Base-by-base conservation (phyloP, 2,888 invertebrate species). In the Cheilosia vernalis region DNA sequence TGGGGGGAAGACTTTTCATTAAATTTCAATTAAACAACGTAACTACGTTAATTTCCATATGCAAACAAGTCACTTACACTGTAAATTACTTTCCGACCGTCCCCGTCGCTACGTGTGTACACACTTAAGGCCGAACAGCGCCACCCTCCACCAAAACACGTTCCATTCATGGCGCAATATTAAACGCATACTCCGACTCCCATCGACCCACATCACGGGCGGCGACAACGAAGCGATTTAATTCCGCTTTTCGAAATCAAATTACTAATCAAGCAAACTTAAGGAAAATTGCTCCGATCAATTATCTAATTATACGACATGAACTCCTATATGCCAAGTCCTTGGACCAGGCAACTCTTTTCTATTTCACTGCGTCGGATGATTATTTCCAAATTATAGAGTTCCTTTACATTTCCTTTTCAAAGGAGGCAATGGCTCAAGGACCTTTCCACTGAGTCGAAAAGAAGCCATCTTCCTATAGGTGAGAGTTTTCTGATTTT, bases 61-160 rank as follows among this genome's bases (percentile, higher is more conserved):
- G 79, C 83, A 83, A 83, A 83, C 83, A 83, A 83, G 83, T 83
- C 83, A 83, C 83, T 83, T 83, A 83, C 73, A 78, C 73, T 78
- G 67, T 73, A 83, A 83, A 83, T 78, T 83, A 73, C 78, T 83
- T 81, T 81, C 51, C 61, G 40, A 19, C 61, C 77, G 30, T 37
- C 47, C 53, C 51, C 53, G 56, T 33, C 5, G n/a, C 21, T 21
- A 40, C 15, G n/a, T 56, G 19, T 30, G 3, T 63, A 64, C 13
- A 51, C 58, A 49, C 58, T 30, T 5, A 21, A 51, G 13, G 53
- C 17, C 13, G 13, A 53, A 30, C n/a, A 3, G n/a, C 17, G 27
- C 27, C 13, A n/a, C n/a, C 30, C n/a, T 2, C 24, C 24, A 0
- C 13, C 13, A 40, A 4, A 15, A 13, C 33, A 9, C 6, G 44